phyloP scores from a whole-genome alignment of 2,797 vertebrate genomes.

The Pantherophis alleghaniensis region DNA sequence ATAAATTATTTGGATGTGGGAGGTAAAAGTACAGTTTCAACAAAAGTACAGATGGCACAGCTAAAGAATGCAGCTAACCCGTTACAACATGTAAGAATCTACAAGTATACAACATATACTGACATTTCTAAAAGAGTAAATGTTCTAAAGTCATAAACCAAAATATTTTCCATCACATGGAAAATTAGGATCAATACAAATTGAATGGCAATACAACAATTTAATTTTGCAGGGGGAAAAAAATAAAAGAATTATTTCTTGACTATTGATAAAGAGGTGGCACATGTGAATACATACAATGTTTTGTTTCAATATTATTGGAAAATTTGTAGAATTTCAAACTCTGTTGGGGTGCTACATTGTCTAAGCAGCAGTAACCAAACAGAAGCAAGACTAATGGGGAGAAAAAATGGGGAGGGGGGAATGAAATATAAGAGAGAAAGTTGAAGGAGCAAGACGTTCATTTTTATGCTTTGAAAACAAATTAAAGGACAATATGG shows the following conservation, averaged over 20 bases:
- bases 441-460: background rate
- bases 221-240: background rate
- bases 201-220: background rate
- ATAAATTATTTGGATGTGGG: background rate
- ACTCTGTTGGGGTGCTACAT: background rate
- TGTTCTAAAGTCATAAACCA: background rate
- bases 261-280: background rate
- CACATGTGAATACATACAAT: background rate
- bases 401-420: background rate
- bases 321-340: background rate
- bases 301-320: background rate
- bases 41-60: background rate
- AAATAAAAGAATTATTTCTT: background rate
- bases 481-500: slow-evolving; percentile 30
- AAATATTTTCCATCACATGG: background rate
- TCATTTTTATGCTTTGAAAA: background rate
- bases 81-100: background rate
- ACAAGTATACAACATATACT: background rate
- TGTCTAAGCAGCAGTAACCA: background rate
- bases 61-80: background rate
- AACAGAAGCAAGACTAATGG: background rate
- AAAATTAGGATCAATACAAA: background rate
- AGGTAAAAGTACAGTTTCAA: background rate
- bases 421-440: background rate
- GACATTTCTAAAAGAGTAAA: background rate